These are phyloP conservation scores for Heteronetta atricapilla DNA, from an alignment of 2,113 vertebrate species.

Conservation along the genomic window DNA sequence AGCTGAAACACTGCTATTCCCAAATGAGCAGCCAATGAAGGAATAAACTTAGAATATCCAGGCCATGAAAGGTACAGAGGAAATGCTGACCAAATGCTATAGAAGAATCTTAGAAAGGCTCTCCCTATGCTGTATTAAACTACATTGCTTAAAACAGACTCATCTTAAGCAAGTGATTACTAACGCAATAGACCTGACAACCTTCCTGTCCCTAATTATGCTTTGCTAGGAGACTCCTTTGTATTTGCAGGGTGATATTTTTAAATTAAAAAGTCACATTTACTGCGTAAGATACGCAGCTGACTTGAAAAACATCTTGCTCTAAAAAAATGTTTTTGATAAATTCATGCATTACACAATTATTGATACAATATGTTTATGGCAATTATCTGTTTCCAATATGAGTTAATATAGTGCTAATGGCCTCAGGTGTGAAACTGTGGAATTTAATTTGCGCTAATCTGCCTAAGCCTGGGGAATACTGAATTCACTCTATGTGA, in stretches of 20 bases:
- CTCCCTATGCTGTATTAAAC: not conserved
- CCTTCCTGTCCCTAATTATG: not conserved
- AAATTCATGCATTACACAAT: not conserved
- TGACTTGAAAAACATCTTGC: not conserved
- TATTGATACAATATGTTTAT: constrained; percentile 27
- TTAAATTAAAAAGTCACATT: constrained; percentile 45
- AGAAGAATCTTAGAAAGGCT: not conserved
- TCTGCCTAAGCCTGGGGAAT: constrained; percentile 18
- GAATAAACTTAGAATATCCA: not conserved
- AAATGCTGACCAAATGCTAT: not conserved
- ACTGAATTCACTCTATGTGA: not conserved
- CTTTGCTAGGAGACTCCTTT: not conserved
- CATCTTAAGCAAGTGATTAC: constrained; percentile 9
- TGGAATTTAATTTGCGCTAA: constrained; percentile 55
- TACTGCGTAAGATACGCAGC: constrained; percentile 30
- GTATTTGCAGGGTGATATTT: constrained; percentile 9
- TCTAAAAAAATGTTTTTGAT: not conserved
- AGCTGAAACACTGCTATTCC: not conserved
- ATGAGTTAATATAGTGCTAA: constrained; percentile 23
- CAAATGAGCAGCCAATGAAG: not conserved
- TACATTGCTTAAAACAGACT: not conserved
- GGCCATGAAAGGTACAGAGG: not conserved
- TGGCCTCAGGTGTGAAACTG: constrained; percentile 42
- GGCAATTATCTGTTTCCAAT: constrained; percentile 33
- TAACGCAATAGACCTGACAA: not conserved